Evolutionary conservation across 2,113 vertebrate genomes (phyloP), one percentile per base, ranked within the genome.

Genomic region (Ceyx melanurus): DNA sequence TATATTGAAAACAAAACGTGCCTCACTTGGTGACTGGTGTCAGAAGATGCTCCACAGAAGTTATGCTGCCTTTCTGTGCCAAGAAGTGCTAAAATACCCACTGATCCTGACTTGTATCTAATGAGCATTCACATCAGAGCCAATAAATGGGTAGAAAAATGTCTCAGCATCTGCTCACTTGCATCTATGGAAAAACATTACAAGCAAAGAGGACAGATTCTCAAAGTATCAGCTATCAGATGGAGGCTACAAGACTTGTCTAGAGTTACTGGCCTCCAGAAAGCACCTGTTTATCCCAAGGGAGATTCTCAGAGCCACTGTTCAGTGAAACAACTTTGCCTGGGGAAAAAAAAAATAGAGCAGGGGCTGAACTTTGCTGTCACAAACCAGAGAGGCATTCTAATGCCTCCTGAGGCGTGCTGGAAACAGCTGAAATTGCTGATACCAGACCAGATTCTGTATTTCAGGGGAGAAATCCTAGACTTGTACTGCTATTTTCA

Each of bases 401-500:
- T 61, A 73, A 60, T 31, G 33, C 67, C 43, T 90, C 85, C 58
- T 0, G 0, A 82, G 67, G 58, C 89, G 56, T 1, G 5, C 2
- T 48, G 29, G 75, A 77, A 92, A 76, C 84, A 94, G 91, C 94
- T 96, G 94, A 89, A 77, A 74, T 74, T 65, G 76, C 83, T 70
- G 42, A 40, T 82, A 46, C 54, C 89, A 82, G 95, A 85, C 81
- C 95, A 91, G 64, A 64, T 54, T 87, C 75, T 79, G 87, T 89
- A 90, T 85, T 93, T 93, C 79, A 92, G 78, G 89, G 76, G 25
- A 85, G 76, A 90, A 90, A 94, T 72, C 68, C 88, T 83, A 93
- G 40, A 60, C 81, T 77, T 28, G 43, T 53, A 78, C 15, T 42
- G 71, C 64, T 95, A 54, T 96, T 93, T 93, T 72, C 66, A 28